Evolutionary conservation across 2,888 invertebrate genomes (phyloP).

Genomic region (Gisinianus flammeolus): DNA sequence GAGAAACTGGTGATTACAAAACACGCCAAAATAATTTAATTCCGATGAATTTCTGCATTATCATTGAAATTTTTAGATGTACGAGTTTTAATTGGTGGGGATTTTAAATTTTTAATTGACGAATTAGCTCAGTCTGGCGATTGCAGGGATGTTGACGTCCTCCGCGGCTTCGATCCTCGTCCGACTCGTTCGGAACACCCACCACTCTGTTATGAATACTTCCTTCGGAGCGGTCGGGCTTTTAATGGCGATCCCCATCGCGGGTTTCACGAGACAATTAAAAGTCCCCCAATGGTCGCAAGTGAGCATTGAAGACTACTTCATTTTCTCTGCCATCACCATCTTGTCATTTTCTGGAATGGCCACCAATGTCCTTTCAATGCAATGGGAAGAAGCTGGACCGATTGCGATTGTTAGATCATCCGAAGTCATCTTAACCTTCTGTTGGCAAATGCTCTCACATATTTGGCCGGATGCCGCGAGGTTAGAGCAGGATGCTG

Average conservation of each 20-base stretch:
- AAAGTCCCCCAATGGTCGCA: not conserved
- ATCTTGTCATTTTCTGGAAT: not conserved
- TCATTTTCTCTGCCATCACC: not conserved
- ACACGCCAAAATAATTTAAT: no score
- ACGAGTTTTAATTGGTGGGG: no score
- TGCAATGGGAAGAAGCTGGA: not conserved
- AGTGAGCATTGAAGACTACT: not conserved
- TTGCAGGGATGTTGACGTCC: not conserved
- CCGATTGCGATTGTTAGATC: slow-evolving; percentile 3
- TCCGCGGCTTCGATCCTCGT: not conserved
- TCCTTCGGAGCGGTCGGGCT: not conserved
- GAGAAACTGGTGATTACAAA: no score
- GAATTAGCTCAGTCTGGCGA: not conserved
- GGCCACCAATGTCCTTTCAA: not conserved
- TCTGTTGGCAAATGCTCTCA: slow-evolving; percentile 12
- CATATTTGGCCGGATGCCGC: not conserved
- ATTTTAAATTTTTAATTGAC: not conserved
- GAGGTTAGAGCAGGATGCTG: no score
- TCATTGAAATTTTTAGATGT: no score
- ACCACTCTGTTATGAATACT: not conserved
- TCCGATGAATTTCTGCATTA: no score
- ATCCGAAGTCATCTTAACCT: not conserved
- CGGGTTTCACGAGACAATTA: not conserved
- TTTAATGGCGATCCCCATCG: not conserved
- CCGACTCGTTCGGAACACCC: not conserved